These are phyloP conservation scores for Cherax destructor DNA, from an alignment of 1,140 invertebrate species.

Conservation along the genomic window DNA sequence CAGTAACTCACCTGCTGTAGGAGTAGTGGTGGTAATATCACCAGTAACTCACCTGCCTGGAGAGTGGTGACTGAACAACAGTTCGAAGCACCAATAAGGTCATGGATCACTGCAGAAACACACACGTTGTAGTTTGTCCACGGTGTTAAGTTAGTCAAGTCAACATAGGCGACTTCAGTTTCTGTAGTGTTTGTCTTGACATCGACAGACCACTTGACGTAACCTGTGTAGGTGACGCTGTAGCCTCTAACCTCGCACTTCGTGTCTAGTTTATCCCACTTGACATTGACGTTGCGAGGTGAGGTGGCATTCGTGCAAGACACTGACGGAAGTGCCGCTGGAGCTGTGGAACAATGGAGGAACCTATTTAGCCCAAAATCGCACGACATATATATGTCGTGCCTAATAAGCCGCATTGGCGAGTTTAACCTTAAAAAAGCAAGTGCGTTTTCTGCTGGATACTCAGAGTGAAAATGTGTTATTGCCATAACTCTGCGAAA, in stretches of 20 bases:
- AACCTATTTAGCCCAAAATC: too few relatives aligned
- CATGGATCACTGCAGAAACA: background rate
- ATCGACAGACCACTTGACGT: background rate
- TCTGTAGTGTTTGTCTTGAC: background rate
- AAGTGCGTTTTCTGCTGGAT: too few relatives aligned
- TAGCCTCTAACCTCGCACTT: background rate
- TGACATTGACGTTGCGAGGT: background rate
- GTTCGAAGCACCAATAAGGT: background rate
- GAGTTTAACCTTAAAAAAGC: too few relatives aligned
- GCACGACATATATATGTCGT: too few relatives aligned
- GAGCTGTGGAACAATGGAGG: background rate
- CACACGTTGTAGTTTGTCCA: background rate
- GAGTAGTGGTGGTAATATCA: too few relatives aligned
- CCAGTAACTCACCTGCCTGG: background rate
- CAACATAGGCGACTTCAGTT: background rate
- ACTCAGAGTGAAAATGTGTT: too few relatives aligned
- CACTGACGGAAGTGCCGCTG: background rate
- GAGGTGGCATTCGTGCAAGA: background rate
- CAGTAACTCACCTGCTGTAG: too few relatives aligned
- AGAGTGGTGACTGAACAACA: background rate
- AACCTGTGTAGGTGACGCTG: background rate
- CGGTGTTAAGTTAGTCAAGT: background rate
- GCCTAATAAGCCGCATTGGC: too few relatives aligned
- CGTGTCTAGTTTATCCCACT: background rate
- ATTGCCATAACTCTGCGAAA: too few relatives aligned